Conservation (phyloP, 1,140 invertebrate species). For the Bactericera cockerelli region DNA sequence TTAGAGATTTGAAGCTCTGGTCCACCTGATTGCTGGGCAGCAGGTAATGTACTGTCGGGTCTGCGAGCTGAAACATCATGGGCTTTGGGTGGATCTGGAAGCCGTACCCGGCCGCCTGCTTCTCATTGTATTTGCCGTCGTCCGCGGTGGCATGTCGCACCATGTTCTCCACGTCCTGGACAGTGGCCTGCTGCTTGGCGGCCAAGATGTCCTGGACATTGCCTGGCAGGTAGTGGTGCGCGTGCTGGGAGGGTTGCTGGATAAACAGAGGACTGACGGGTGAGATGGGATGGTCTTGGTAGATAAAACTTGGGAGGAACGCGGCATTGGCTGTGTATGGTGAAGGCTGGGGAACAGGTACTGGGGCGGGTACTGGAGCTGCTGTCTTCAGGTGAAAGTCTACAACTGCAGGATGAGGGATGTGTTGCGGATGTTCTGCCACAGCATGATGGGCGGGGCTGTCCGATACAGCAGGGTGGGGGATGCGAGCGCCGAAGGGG, state of each 20-base stretch:
- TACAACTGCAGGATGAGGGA: background rate
- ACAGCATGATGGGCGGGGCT: no score
- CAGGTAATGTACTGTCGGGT: background rate
- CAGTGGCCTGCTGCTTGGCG: background rate
- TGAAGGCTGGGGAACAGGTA: background rate
- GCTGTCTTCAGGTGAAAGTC: background rate
- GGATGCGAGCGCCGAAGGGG: background rate
- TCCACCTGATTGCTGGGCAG: background rate
- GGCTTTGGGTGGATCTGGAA: background rate
- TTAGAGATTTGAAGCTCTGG: background rate
- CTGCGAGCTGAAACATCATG: slow-evolving; percentile 2
- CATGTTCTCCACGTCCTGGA: slow-evolving; percentile 4
- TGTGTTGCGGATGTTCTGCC: background rate
- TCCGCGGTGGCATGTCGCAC: background rate
- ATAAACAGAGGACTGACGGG: background rate
- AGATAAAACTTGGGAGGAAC: background rate
- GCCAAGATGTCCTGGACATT: background rate
- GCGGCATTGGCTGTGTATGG: background rate
- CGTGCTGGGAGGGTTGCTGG: background rate
- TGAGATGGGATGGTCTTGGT: slow-evolving; percentile 1
- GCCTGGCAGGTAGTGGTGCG: background rate
- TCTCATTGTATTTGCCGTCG: background rate
- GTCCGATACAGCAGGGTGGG: background rate
- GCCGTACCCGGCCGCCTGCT: background rate
- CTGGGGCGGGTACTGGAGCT: background rate